A percentile compares a stretch with the other conserved stretches of the same genome.
Evolutionary conservation across 2,113 vertebrate genomes (phyloP).

Genomic region (Bolborhynchus lineola): DNA sequence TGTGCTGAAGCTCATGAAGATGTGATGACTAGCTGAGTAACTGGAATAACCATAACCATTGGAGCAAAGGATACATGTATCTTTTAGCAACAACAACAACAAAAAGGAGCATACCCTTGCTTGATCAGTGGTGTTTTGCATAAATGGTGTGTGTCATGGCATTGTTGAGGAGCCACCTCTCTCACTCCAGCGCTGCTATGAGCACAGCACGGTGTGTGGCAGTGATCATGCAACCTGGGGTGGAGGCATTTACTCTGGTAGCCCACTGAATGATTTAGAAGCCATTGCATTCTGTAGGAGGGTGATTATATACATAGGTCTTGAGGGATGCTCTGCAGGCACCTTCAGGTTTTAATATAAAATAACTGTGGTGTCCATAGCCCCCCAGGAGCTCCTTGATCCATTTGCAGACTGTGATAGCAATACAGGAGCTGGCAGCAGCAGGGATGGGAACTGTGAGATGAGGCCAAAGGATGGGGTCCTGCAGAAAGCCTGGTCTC

Average conservation of each 20-base stretch:
- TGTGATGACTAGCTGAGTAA: not conserved
- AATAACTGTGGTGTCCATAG: not conserved
- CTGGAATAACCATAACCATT: not conserved
- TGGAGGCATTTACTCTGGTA: not conserved
- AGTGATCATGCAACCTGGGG: accelerated
- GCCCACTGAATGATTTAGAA: not conserved
- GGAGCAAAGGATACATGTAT: not conserved
- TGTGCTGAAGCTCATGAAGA: not conserved
- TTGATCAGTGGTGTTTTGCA: not conserved
- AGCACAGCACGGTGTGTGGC: not conserved
- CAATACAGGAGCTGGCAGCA: not conserved
- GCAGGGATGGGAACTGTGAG: accelerated
- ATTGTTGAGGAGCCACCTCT: not conserved
- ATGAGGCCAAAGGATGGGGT: not conserved
- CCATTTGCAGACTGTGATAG: not conserved
- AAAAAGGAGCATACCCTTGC: not conserved
- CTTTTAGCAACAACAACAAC: not conserved
- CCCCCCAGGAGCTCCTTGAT: accelerated
- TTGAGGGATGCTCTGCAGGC: not conserved
- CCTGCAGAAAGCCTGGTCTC: not conserved
- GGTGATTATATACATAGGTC: accelerated
- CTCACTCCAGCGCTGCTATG: not conserved
- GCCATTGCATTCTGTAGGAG: not conserved
- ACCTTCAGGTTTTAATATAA: not conserved
- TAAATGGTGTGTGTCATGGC: not conserved